Base-by-base conservation (phyloP, 2,113 vertebrate genomes). In the Myotis davidii region DNA sequence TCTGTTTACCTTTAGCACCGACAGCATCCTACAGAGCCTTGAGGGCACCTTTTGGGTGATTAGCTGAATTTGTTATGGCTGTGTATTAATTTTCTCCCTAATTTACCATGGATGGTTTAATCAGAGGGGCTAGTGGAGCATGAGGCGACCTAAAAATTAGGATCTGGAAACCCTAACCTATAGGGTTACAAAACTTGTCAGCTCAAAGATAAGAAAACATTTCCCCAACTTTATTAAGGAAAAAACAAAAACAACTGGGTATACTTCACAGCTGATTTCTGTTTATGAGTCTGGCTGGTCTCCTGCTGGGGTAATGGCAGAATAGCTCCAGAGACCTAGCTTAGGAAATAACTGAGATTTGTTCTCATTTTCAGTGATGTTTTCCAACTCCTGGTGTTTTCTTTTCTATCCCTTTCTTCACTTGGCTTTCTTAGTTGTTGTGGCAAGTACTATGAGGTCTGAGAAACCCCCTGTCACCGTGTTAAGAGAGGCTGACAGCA, bases 61-160 rank as follows among this genome's bases (percentile, higher is more conserved):
- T 34, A 59, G 34, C 54, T 83, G 89, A 76, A 76, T 65, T 85
- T 59, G 34, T 32, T 34, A 23, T 23, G 87, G 45, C 81, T 25
- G 27, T 78, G 70, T 96, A 95, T 95, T 97, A 96, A 96, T 88
- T 97, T 97, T 97, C 94, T 65, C 90, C 85, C 79, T 86, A 92
- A 95, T 79, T 93, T 74, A 20, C 76, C n/a, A 52, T 93, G 54
- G 59, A 79, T 42, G 34, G 86, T 86, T 88, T 97, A 96, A 96
- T 27, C 39, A 85, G 96, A 95, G 92, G 85, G 87, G 91, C 89
- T 39, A 74, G 34, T n/a, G 34, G 45, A 45, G 88, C 18, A 37
- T 96, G 90, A 96, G 89, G 45, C 89, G 67, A 88, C 91, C 93
- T 95, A 87, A 96, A 96, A 54, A 6, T 37, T 96, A 95, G 59